Conservation (phyloP, 2,888 invertebrate genomes). For the Dicyrtomina minuta region DNA sequence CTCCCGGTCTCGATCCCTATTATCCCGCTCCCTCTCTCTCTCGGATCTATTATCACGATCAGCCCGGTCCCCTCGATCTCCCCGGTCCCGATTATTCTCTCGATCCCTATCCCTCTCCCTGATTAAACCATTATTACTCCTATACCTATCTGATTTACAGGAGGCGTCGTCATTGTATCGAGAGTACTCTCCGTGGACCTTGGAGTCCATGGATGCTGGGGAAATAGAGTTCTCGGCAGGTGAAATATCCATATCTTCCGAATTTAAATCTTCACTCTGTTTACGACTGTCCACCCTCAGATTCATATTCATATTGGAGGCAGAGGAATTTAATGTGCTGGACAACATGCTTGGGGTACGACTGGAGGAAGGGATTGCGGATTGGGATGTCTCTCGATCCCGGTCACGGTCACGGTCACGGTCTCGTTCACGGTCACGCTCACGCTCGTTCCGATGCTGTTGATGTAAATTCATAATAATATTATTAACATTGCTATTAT, state of each 20-base stretch:
- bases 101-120: slow-evolving; percentile 42
- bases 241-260: slow-evolving; percentile 92
- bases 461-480: not conserved
- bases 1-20: slow-evolving; percentile 25
- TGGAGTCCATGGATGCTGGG: slow-evolving; percentile 37
- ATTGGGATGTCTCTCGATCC: not conserved
- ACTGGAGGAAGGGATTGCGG: slow-evolving; percentile 22
- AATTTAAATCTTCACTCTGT: slow-evolving; percentile 47
- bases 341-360: too few relatives aligned
- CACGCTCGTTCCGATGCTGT: too few relatives aligned
- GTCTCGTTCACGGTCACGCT: too few relatives aligned
- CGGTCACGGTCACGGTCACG: too few relatives aligned
- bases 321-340: too few relatives aligned
- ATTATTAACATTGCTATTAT: not conserved
- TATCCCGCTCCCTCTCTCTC: slow-evolving; percentile 34
- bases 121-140: slow-evolving; percentile 40
- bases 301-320: too few relatives aligned
- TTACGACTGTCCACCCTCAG: slow-evolving; percentile 50
- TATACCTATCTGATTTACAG: slow-evolving; percentile 30
- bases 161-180: not conserved
- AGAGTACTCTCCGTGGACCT: slow-evolving; percentile 40
- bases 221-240: slow-evolving; percentile 59
- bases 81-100: slow-evolving; percentile 21
- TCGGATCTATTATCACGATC: slow-evolving; percentile 29
- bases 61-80: slow-evolving; percentile 35